phyloP scores from a whole-genome alignment of 2,797 vertebrate genomes.

The Furcifer pardalis region DNA sequence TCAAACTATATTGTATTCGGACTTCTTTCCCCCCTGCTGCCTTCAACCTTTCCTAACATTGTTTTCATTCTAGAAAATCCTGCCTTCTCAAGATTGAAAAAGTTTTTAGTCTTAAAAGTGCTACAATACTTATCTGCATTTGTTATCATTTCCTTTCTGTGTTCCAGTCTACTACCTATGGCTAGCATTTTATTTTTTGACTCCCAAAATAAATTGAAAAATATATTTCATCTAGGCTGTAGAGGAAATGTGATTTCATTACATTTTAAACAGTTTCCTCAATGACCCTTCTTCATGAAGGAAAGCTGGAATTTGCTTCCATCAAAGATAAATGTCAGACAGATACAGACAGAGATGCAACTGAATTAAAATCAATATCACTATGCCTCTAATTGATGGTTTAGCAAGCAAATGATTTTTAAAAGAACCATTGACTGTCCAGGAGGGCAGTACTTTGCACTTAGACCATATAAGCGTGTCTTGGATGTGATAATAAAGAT shows the following conservation, averaged over 20 bases:
- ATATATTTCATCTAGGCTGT: neutral
- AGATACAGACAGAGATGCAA: neutral
- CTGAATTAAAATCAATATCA: conserved; percentile 7
- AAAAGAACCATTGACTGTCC: conserved; percentile 28
- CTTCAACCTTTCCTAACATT: too few species aligned
- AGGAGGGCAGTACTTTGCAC: neutral
- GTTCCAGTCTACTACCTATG: neutral
- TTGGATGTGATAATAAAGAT: conserved; percentile 5
- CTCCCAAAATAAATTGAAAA: neutral
- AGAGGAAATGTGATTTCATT: neutral
- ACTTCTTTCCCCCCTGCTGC: too few species aligned
- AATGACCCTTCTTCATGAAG: neutral
- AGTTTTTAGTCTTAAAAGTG: too few species aligned
- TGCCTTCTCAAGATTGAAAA: too few species aligned
- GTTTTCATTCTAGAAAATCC: too few species aligned
- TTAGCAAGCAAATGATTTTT: conserved; percentile 27
- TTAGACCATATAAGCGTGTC: conserved; percentile 15
- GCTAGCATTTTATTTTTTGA: neutral
- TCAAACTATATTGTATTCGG: too few species aligned
- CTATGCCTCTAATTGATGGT: conserved; percentile 10
- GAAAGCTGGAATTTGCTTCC: neutral
- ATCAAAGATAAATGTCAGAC: neutral
- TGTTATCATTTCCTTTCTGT: neutral
- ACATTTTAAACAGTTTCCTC: neutral
- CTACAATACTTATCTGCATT: neutral